phyloP scores from a whole-genome alignment of 2,797 vertebrate species.

The Pogoniulus pusillus region DNA sequence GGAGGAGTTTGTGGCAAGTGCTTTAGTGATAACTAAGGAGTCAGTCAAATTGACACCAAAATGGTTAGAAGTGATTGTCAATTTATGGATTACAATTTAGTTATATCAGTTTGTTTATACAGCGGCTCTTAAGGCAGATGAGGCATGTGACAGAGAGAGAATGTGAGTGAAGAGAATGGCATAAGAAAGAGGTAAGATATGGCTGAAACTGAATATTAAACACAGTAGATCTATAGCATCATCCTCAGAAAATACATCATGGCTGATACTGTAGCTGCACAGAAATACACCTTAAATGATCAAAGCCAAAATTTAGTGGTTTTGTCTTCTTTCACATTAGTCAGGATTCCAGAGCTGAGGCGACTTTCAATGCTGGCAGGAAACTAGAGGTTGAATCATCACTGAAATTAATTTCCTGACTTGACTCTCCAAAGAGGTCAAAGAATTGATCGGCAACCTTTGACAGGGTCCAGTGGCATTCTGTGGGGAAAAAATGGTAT shows the following conservation, averaged over 20 bases:
- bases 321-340: neutral
- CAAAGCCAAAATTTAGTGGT: neutral
- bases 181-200: too few species aligned
- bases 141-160: too few species aligned
- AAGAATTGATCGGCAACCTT: conserved; percentile 14
- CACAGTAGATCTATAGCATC: neutral
- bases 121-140: too few species aligned
- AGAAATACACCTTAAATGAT: neutral
- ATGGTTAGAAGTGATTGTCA: too few species aligned
- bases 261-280: neutral
- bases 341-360: conserved; percentile 10
- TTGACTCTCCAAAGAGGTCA: conserved; percentile 16
- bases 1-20: too few species aligned
- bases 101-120: too few species aligned
- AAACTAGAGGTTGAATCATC: neutral
- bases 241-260: neutral
- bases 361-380: neutral
- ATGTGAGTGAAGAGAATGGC: too few species aligned
- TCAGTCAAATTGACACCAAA: too few species aligned
- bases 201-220: neutral
- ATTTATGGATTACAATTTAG: too few species aligned
- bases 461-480: neutral
- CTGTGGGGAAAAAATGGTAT: conserved; percentile 7
- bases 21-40: too few species aligned
- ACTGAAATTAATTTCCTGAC: conserved; percentile 14